Evolutionary conservation across 2,113 vertebrate species (phyloP).

Genomic region (Hippocampus comes): DNA sequence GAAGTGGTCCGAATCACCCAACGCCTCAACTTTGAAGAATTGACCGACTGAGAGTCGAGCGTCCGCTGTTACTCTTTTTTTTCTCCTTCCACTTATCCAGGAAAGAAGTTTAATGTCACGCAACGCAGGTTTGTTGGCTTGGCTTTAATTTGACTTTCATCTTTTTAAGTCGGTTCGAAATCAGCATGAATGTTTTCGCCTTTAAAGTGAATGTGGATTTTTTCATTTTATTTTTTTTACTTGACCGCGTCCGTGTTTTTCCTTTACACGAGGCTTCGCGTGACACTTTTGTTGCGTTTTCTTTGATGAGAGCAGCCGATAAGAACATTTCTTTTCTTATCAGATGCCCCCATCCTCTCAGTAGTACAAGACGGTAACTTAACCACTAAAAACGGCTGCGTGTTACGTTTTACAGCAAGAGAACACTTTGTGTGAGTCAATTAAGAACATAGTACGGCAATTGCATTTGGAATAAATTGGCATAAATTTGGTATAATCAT

Average conservation of each 20-base stretch:
- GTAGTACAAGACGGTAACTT: slow-evolving; percentile 15
- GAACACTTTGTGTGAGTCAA: not conserved
- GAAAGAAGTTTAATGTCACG: slow-evolving; percentile 55
- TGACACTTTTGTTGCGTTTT: slow-evolving; percentile 4
- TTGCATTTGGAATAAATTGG: not conserved
- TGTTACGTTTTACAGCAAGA: not conserved
- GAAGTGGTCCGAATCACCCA: slow-evolving; percentile 5
- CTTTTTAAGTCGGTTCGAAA: not conserved
- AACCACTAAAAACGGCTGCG: not conserved
- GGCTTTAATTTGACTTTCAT: not conserved
- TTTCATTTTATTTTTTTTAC: too few relatives aligned
- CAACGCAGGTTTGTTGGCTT: slow-evolving; percentile 68
- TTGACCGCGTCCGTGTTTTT: not conserved
- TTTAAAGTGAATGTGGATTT: not conserved
- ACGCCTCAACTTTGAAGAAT: slow-evolving; percentile 61
- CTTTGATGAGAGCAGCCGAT: slow-evolving; percentile 1
- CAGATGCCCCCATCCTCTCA: slow-evolving; percentile 22
- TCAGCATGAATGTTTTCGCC: not conserved
- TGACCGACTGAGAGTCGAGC: slow-evolving; percentile 45
- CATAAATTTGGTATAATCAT: not conserved
- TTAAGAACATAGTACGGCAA: not conserved
- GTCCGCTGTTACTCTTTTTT: slow-evolving; percentile 12
- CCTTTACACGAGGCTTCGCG: not conserved
- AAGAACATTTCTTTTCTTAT: slow-evolving; percentile 15
- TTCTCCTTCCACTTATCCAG: slow-evolving; percentile 11